Evolutionary conservation across 2,797 vertebrate species (phyloP), one percentile per base, ranked within the genome.

Genomic region (Harpagifer antarcticus): DNA sequence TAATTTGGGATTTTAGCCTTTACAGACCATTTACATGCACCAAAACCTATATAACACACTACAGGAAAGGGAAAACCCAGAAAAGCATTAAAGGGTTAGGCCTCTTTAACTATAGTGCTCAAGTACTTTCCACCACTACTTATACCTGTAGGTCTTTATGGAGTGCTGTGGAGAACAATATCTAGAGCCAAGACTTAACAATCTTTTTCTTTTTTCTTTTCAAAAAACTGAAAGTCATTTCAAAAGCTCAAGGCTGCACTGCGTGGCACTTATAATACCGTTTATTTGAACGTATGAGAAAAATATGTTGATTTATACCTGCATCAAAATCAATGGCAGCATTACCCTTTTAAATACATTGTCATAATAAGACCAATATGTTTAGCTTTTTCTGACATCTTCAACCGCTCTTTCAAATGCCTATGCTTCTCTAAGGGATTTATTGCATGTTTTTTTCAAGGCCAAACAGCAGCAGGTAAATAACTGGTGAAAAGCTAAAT

Each of bases 401-500:
- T 27, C 33, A 27, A 4, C 20, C 23, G 9, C 15, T 65, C 19
- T 59, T 6, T 72, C 19, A 60, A 64, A 69, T 48, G 13, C 4
- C 4, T 65, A 47, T 27, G 14, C 56, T 33, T 60, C 56, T 75
- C 33, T 73, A 13, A 6, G 54, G 55, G 16, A 27, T 69, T 70
- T 53, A 76, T 66, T 69, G 57, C 62, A 43, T 45, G 14, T 56
- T 61, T 68, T 54, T 15, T 67, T 68, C 66, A 52, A 72, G 54
- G 53, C 42, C 57, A 75, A 82, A 85, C 23, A 62, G 44, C 27
- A 62, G 81, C 14, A 56, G 4, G 45, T 47, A 33, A 72, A 68
- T 44, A 70, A 40, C 9, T 47, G 56, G 3, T 48, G 11, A 49
- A 55, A 62, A 47, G 48, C 17, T 23, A 23, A 23, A 40, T 56